These are phyloP conservation scores for Rhagonycha lutea DNA, from an alignment of 2,888 invertebrate species.

Conservation along the genomic window DNA sequence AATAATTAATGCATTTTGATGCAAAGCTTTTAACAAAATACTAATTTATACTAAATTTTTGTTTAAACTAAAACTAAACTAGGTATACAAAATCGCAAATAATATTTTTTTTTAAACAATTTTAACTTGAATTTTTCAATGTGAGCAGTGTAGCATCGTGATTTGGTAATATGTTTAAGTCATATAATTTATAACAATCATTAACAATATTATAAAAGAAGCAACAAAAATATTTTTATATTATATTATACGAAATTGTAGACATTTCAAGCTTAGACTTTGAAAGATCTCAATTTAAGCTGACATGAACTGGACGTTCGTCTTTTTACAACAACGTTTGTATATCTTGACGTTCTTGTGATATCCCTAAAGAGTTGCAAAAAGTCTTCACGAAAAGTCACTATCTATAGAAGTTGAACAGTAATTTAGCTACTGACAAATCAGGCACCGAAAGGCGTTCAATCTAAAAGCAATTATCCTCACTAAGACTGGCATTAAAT, in stretches of 20 bases:
- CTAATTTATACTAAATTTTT: constrained; percentile 3
- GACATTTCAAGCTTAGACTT: constrained; percentile 22
- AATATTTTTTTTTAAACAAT: not conserved
- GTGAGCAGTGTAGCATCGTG: not conserved
- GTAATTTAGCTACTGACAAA: constrained; percentile 2
- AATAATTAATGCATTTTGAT: constrained; percentile 11
- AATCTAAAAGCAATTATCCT: constrained; percentile 12
- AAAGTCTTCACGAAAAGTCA: constrained; percentile 15
- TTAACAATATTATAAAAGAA: not conserved
- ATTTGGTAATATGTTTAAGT: not conserved
- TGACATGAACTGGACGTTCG: constrained; percentile 26
- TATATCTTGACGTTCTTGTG: constrained; percentile 29
- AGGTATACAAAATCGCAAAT: not conserved
- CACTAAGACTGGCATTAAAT: constrained; percentile 15
- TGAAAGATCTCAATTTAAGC: constrained; percentile 22
- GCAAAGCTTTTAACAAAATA: constrained; percentile 13
- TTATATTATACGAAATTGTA: constrained; percentile 8
- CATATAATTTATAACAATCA: not conserved
- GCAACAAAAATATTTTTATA: not conserved
- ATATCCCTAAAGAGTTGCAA: constrained; percentile 29
- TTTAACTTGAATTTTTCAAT: not conserved
- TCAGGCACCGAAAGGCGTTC: constrained; percentile 1
- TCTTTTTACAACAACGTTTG: constrained; percentile 29
- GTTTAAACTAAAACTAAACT: not conserved
- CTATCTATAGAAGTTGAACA: not conserved